Evolutionary conservation across 2,888 invertebrate genomes (phyloP), one percentile per base, ranked within the genome.

Genomic region (Caenorhabditis sp.): DNA sequence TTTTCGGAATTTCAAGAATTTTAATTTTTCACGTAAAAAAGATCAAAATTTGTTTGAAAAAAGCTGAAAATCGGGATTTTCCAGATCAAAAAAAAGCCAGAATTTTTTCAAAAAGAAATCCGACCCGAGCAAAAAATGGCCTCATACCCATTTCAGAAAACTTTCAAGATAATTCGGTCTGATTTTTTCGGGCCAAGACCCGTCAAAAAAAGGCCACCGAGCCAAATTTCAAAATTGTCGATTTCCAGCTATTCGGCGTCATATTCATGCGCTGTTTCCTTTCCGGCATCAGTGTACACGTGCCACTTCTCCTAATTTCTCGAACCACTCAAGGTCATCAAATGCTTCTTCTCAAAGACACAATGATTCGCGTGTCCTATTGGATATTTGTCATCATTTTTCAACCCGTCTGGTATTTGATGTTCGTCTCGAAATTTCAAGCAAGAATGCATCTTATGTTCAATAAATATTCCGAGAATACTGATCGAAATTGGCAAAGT

Each of bases 401-500:
- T 31, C 79, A 79, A 55, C 81, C 81, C 17, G 60, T 81, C 10
- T 74, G 72, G 64, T 68, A 78, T 51, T 26, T 74, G 10, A 36
- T 78, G 26, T 59, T 75, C 19, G 61, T 76, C 37, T 53, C 64
- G 5, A 31, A 66, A 12, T 81, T 78, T 63, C 68, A 60, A 24
- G 17, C 57, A 14, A 75, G 73, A 23, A 62, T 77, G 19, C 60
- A 69, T 26, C 60, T 69, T n/a, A 37, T 78, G 4, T 82, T 80
- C 74, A 82, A 81, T 62, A 62, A 72, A 21, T 82, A 82, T 37
- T 69, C 75, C 2, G 70, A 77, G 14, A 78, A 81, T 49, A 78
- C 79, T 10, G 68, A 79, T 53, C 59, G 80, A 27, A 75, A 76
- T 49, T 82, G 82, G 82, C 82, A 81, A 58, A 82, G 82, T 67